Evolutionary conservation across 2,888 invertebrate genomes (phyloP).

Genomic region (Liposcelis brunnea): DNA sequence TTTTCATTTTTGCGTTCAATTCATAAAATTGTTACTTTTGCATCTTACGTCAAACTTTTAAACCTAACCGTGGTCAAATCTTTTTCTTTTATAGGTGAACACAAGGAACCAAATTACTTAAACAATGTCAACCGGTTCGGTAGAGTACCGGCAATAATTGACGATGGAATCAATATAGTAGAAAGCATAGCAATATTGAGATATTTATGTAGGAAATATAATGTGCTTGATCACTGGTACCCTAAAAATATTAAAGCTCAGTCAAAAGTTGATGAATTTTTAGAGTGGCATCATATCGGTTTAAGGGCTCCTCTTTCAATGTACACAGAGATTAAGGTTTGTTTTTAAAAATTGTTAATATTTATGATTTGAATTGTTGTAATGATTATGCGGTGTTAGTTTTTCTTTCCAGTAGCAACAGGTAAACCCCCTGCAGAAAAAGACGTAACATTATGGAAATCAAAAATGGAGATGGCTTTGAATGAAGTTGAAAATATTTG

Average conservation of each 20-base stretch:
- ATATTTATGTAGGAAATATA: conserved; percentile 27
- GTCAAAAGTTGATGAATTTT: conserved; percentile 32
- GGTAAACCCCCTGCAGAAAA: conserved; percentile 21
- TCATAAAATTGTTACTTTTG: no score
- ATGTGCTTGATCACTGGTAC: conserved; percentile 32
- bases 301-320: conserved; percentile 27
- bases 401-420: conserved; percentile 21
- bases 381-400: conserved; percentile 16
- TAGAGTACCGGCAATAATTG: no score
- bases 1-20: no score
- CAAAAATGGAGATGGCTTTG: conserved; percentile 21
- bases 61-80: no score
- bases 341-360: background rate
- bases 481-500: conserved; percentile 23
- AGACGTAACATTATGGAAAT: conserved; percentile 17
- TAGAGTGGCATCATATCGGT: conserved; percentile 35
- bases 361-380: background rate
- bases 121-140: no score
- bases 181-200: conserved; percentile 31
- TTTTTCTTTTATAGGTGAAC: no score
- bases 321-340: conserved; percentile 28
- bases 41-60: no score
- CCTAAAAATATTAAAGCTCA: conserved; percentile 27
- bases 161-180: no score
- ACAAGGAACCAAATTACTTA: no score